Base-by-base conservation (phyloP, 2,888 invertebrate species). In the Leptinotarsa tumamoca region DNA sequence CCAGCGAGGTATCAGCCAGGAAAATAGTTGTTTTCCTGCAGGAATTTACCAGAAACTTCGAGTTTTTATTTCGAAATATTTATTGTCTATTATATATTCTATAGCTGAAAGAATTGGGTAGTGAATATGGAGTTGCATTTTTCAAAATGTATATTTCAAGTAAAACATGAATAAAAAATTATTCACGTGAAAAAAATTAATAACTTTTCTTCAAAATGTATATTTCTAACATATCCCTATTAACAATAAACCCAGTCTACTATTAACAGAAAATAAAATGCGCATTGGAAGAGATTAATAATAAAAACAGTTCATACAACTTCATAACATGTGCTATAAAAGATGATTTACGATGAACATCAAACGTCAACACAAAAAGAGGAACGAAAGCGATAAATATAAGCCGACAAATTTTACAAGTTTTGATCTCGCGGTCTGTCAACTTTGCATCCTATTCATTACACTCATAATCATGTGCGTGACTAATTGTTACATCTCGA, bases 401-500 rank as follows among this genome's bases (percentile, higher is more conserved):
- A 74, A 79, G 79, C 74, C 79, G 81, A 82, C 80, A 81, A 82
- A 81, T 81, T 81, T 80, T 81, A 79, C 80, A 80, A 80, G 83
- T 82, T 80, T 79, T 83, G 83, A 83, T 83, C 80, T 82, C 76
- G 78, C 78, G 76, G 63, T 70, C 78, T 81, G 82, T 78, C 79
- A 78, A 72, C 77, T 75, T 76, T 75, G 27, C 66, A 56, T 80
- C 75, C 78, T 80, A 80, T 80, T 80, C 78, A 80, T 80, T 80
- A 78, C 76, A 73, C 78, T 77, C 79, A 79, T 78, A 82, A 84
- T 80, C 82, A 82, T 80, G 80, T 83, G 85, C 84, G 84, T 85
- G 84, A 86, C 85, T 86, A 86, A 86, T 86, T 85, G 83, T 83
- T 83, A 84, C 83, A 83, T 84, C 83, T 82, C 81, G 78, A 72